Evolutionary conservation across 2,888 invertebrate genomes (phyloP).

Genomic region (Clanis bilineata): DNA sequence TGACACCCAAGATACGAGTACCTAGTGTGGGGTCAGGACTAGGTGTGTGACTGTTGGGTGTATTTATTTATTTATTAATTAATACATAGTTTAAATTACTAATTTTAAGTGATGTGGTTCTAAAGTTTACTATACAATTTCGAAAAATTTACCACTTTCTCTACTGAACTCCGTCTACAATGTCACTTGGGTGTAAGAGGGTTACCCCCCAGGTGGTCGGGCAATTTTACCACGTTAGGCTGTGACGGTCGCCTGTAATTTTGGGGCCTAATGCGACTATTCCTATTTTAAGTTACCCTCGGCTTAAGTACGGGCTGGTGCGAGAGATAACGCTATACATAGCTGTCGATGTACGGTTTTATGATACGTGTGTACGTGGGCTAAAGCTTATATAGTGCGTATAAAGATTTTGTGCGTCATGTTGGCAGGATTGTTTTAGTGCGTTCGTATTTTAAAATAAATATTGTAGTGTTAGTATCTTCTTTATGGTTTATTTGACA

Average conservation of each 20-base stretch:
- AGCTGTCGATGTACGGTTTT: slow-evolving; percentile 18
- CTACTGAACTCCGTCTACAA: not conserved
- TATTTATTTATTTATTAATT: too few species aligned
- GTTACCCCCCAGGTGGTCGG: slow-evolving; percentile 76
- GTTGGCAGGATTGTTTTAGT: not conserved
- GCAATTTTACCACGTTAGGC: slow-evolving; percentile 80
- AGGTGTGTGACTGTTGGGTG: too few species aligned
- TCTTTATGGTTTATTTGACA: not conserved
- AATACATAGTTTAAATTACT: too few species aligned
- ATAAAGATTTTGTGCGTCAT: not conserved
- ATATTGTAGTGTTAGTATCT: not conserved
- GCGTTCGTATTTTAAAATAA: not conserved
- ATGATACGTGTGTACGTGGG: slow-evolving; percentile 7
- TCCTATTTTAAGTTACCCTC: slow-evolving; percentile 79
- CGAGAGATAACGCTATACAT: slow-evolving; percentile 58
- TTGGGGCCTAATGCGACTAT: slow-evolving; percentile 81
- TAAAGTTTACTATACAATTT: too few species aligned
- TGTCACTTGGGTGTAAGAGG: slow-evolving; percentile 55
- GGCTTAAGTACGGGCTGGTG: slow-evolving; percentile 74
- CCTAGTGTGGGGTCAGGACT: too few species aligned
- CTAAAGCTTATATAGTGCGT: not conserved
- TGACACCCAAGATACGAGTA: too few species aligned
- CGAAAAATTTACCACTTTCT: too few species aligned
- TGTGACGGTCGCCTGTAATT: slow-evolving; percentile 81
- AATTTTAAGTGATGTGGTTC: not conserved